Evolutionary conservation across 1,140 invertebrate species (phyloP).

Genomic region (Asobara japonica): DNA sequence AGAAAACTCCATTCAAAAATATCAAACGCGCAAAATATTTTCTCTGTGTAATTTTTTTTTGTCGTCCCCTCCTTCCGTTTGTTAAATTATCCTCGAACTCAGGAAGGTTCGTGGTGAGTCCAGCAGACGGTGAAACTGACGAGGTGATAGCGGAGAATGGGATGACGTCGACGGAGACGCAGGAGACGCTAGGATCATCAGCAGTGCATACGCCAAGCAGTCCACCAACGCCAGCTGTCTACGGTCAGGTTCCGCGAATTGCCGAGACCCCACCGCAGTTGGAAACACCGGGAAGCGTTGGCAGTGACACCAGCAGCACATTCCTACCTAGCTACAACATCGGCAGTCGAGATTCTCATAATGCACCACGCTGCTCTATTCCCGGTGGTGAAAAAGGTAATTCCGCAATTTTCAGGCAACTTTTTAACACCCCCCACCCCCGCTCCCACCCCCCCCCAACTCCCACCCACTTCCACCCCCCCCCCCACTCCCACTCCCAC

Average conservation of each 20-base stretch:
- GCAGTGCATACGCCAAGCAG: slow-evolving; percentile 49
- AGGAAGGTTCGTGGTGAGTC: slow-evolving; percentile 66
- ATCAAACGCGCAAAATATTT: background rate
- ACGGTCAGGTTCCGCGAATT: slow-evolving; percentile 55
- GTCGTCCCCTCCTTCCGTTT: background rate
- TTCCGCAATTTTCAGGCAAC: background rate
- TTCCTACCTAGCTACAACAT: slow-evolving; percentile 48
- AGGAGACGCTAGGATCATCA: slow-evolving; percentile 44
- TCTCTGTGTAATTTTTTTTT: slow-evolving; percentile 31
- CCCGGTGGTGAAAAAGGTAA: slow-evolving; percentile 60
- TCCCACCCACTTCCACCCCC: too few species aligned
- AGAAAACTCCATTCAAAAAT: background rate
- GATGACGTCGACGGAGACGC: slow-evolving; percentile 24
- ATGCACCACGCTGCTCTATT: slow-evolving; percentile 58
- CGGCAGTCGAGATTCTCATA: slow-evolving; percentile 49
- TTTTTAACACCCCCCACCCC: too few species aligned
- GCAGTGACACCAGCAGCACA: slow-evolving; percentile 70
- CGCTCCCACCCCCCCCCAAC: too few species aligned
- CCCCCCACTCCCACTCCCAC: too few species aligned
- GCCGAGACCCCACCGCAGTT: slow-evolving; percentile 59
- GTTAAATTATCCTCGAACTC: slow-evolving; percentile 37
- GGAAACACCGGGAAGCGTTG: slow-evolving; percentile 71
- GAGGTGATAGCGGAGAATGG: slow-evolving; percentile 41
- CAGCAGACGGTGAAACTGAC: slow-evolving; percentile 59
- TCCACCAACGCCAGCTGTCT: slow-evolving; percentile 48